Base-by-base conservation (phyloP, 1,140 invertebrate species). In the Euura lappo region DNA sequence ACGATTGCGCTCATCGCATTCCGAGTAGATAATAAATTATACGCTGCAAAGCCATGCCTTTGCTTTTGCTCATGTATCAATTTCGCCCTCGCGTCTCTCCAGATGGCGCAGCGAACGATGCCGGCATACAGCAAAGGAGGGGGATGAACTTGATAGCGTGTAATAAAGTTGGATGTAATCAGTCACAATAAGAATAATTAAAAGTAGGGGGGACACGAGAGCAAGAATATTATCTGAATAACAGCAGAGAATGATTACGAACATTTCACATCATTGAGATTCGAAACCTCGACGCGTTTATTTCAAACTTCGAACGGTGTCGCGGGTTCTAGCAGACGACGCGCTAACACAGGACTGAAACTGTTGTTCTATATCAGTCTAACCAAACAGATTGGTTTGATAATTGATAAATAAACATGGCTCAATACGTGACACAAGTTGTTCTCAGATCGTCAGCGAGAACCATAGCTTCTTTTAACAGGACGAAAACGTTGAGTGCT, bases 401-500 rank as follows among this genome's bases (percentile, higher is more conserved):
- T 60, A 45, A 72, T 51, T 28, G 2, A 70, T 43, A 13, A 13
- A 45, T 46, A 45, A 79, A 67, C 72, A 87, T 87, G 84, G 80
- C 84, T 66, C 77, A 77, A 71, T 71, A 85, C 10, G 70, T 83
- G 5, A 71, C 68, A 44, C 77, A 78, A 65, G 65, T 83, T 1
- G 47, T 71, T 7, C 81, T 28, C 28, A 28, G 71, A 45, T 77
- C 69, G 28, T 73, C 76, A 0, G 3, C 67, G 0, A 77, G 71
- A 66, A 75, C 77, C 13, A 68, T 79, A 5, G 6, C 64, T 6
- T 45, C 46, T 44, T 42, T 47, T 13, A 28, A 68, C 2, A 70
- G 46, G 42, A 45, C 44, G 11, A 75, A 76, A 75, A 72, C 74
- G 46, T 46, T 70, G 6, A 72, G n/a, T 65, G 68, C 4, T 60